These are phyloP conservation scores for Mythimna lalbum DNA, from an alignment of 2,888 invertebrate genomes.

Conservation along the genomic window DNA sequence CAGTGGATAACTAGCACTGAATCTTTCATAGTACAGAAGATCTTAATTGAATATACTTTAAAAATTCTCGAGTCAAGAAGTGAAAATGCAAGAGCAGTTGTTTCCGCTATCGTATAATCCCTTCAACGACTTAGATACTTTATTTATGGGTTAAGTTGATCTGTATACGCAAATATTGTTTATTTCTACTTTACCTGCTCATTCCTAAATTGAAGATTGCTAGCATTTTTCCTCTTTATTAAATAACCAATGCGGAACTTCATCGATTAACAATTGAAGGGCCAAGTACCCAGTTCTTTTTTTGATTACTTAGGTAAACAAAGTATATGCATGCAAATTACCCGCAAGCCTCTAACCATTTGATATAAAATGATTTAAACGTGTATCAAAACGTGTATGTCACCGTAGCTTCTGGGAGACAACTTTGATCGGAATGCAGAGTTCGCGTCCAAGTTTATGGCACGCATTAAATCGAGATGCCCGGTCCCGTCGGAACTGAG, in stretches of 20 bases:
- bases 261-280: background rate
- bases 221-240: background rate
- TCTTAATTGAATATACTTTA: background rate
- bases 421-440: conserved; percentile 66
- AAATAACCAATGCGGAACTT: background rate
- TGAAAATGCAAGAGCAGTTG: conserved; percentile 2
- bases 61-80: background rate
- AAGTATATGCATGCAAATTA: background rate
- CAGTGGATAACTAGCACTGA: background rate
- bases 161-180: background rate
- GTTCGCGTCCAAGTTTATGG: conserved; percentile 61
- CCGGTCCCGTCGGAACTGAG: conserved; percentile 37
- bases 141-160: background rate
- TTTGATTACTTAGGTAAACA: background rate
- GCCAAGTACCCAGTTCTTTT: background rate
- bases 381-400: conserved; percentile 56
- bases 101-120: background rate
- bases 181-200: background rate
- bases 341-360: conserved; percentile 5
- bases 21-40: background rate
- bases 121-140: background rate
- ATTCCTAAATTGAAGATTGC: background rate
- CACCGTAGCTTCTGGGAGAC: conserved; percentile 52
- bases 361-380: conserved; percentile 41
- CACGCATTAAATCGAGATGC: conserved; percentile 60